Percentiles rank a stretch among this genome's conserved stretches.
Conservation (phyloP, 1,140 invertebrate genomes). For the Drosophila jambulina region DNA sequence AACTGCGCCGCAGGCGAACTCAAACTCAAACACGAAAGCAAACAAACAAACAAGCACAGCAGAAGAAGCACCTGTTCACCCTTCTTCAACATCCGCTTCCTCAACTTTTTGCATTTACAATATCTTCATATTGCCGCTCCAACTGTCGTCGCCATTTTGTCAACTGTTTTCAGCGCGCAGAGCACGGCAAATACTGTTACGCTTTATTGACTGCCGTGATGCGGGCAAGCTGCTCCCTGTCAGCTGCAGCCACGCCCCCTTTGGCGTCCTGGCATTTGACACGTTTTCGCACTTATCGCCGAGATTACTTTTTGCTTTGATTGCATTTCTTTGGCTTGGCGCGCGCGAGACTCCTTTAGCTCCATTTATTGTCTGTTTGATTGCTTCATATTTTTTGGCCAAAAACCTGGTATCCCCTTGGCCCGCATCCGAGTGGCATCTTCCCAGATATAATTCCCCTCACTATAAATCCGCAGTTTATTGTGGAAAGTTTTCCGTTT, state of each 20-base stretch:
- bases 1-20: slow-evolving; percentile 30
- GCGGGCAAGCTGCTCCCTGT: slow-evolving; percentile 53
- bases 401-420: slow-evolving; percentile 18
- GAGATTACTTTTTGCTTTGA: slow-evolving; percentile 81
- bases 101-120: slow-evolving; percentile 55
- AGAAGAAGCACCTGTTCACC: slow-evolving; percentile 12
- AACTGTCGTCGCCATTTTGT: slow-evolving; percentile 73
- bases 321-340: slow-evolving; percentile 64
- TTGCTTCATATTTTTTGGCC: slow-evolving; percentile 74
- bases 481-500: slow-evolving; percentile 59
- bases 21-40: slow-evolving; percentile 39
- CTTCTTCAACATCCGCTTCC: slow-evolving; percentile 18
- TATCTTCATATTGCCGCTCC: slow-evolving; percentile 68
- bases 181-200: slow-evolving; percentile 60
- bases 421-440: slow-evolving; percentile 2
- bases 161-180: slow-evolving; percentile 61
- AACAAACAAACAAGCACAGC: slow-evolving; percentile 21
- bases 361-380: slow-evolving; percentile 70
- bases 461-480: slow-evolving; percentile 50
- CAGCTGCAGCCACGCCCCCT: slow-evolving; percentile 50
- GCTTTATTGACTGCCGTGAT: slow-evolving; percentile 54
- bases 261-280: slow-evolving; percentile 54
- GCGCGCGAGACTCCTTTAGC: slow-evolving; percentile 48
- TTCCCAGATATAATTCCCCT: slow-evolving; percentile 15
- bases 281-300: slow-evolving; percentile 81